Base-by-base conservation (phyloP, 2,888 invertebrate species). In the Unio delphinus region DNA sequence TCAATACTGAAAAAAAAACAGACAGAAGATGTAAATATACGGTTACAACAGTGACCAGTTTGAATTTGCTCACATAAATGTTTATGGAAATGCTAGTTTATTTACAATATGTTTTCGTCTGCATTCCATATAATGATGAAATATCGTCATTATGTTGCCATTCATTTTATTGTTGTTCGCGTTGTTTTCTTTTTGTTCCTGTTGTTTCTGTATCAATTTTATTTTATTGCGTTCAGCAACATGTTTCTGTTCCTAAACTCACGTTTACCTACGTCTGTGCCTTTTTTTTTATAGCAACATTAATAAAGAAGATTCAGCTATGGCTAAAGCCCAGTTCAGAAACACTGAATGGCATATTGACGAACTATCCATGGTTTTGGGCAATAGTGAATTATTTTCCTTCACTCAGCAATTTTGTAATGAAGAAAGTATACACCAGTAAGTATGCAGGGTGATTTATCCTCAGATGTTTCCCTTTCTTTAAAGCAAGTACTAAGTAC, bases 371-470 rank as follows among this genome's bases (percentile, higher is more conserved):
- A 64, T 88, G 87, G 87, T 34, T 90, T 6, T 90, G 90, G 89
- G 73, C 72, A 7, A 73, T 89, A 20, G 71, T 90, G 60, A 90
- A 90, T 80, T 76, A 75, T 60, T 66, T 88, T 7, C 78, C 84
- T 0, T 86, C 80, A 59, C 74, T 90, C 18, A 83, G 82, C 58
- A 72, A 83, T 26, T 63, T 64, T 17, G 73, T 87, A 54, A 89
- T 90, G 89, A 86, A 83, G 65, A 82, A 82, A 62, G 84, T 90
- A 23, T 89, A 89, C 70, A 61, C 85, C 34, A 79, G 90, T 90
- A 84, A 87, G 89, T 86, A 34, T 55, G 6, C 23, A 65, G 23
- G 59, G 3, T 34, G 34, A 34, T 34, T 15, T 45, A 11, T 34
- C 8, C 4, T 15, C 8, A 45, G 15, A 18, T 59, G 18, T 11